Evolutionary conservation across 2,797 vertebrate species (phyloP).

Genomic region (Somateria mollissima): DNA sequence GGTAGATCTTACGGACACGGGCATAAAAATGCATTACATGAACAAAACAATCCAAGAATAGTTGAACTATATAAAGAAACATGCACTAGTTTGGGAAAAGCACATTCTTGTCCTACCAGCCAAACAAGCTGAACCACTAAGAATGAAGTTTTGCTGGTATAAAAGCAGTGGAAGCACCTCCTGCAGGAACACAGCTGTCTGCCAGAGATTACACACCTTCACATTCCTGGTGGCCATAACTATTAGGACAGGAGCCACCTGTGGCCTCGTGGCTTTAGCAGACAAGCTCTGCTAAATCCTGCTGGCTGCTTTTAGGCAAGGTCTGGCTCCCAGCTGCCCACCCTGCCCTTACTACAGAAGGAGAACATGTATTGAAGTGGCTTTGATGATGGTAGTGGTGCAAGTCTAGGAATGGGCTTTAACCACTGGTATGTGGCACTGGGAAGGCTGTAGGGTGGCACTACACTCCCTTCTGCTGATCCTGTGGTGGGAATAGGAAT

Average conservation of each 20-base stretch:
- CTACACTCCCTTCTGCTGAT: not conserved
- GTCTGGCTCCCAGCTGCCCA: not conserved
- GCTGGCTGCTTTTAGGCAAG: not conserved
- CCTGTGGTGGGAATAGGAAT: not conserved
- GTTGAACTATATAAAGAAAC: constrained; percentile 5
- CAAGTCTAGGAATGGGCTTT: not conserved
- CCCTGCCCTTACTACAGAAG: not conserved
- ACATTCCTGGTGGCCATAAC: not conserved
- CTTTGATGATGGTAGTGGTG: not conserved
- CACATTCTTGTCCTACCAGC: constrained; percentile 1
- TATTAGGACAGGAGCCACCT: not conserved
- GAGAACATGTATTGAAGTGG: not conserved
- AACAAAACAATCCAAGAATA: constrained; percentile 12
- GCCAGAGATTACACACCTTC: not conserved
- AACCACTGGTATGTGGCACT: not conserved
- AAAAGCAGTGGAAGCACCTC: not conserved
- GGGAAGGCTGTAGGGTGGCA: not conserved
- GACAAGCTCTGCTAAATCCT: not conserved
- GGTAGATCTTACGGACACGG: not conserved
- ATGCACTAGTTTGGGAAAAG: not conserved
- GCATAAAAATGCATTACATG: not conserved
- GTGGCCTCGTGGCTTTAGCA: not conserved
- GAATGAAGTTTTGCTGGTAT: not conserved
- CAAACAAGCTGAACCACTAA: constrained; percentile 8
- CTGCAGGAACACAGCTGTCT: not conserved